A percentile compares a stretch with the other conserved stretches of the same genome.
phyloP scores from a whole-genome alignment of 92 coral and sea anemone species.

The Parazoanthus swiftii region DNA sequence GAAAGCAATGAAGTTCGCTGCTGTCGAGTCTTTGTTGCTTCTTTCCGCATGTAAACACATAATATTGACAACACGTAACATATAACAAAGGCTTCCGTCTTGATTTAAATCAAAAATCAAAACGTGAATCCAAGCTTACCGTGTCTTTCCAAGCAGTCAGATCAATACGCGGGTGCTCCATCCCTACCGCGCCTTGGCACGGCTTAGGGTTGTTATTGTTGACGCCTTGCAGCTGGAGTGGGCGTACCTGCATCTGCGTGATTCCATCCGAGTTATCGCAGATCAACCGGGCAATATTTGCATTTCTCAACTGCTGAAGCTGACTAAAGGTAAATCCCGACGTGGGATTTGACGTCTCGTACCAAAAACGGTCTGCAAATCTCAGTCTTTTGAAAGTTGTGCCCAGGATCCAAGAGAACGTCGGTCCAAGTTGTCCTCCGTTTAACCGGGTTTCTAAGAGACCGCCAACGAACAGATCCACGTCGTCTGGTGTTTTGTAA shows the following conservation, averaged over 20 bases:
- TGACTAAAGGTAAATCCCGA: slow-evolving; percentile 40
- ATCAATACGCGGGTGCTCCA: neutral
- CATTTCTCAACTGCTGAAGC: slow-evolving; percentile 30
- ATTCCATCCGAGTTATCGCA: no score
- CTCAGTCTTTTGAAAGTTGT: slow-evolving; percentile 30
- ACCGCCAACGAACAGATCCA: slow-evolving; percentile 52
- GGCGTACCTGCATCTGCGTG: neutral
- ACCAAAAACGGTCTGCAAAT: no score
- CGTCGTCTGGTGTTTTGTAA: slow-evolving; percentile 19
- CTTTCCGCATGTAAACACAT: no score
- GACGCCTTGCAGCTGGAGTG: neutral
- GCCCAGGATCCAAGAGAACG: slow-evolving; percentile 42
- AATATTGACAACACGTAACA: no score
- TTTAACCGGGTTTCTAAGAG: slow-evolving; percentile 29
- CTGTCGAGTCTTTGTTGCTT: no score
- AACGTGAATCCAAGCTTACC: no score
- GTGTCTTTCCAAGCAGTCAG: neutral
- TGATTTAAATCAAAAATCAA: no score
- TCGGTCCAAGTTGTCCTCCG: slow-evolving; percentile 37
- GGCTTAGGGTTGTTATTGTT: neutral
- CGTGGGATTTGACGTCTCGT: neutral
- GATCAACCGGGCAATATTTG: slow-evolving; percentile 30
- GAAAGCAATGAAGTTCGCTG: no score
- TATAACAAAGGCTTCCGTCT: no score
- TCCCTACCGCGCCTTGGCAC: no score